Percentiles rank a stretch among this genome's conserved stretches.
Evolutionary conservation across 2,888 invertebrate genomes (phyloP).

Genomic region (Lydus trimaculatus): DNA sequence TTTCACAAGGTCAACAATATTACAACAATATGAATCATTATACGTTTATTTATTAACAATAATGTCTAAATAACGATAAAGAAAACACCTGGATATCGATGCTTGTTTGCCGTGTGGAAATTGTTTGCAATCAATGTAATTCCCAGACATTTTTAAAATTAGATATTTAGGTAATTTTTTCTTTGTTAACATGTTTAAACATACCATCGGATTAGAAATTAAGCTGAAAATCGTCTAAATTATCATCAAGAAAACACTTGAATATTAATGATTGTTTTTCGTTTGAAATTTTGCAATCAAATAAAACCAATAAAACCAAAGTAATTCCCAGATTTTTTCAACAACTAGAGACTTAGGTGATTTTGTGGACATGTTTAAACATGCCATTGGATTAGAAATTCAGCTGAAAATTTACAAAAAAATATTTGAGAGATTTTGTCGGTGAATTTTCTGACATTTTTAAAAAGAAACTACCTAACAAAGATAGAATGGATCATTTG

Average conservation of each 20-base stretch:
- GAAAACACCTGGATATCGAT: neutral
- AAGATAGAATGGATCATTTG: too few relatives aligned
- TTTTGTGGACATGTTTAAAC: too few relatives aligned
- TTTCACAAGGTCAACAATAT: neutral
- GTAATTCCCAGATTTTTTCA: neutral
- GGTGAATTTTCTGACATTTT: too few relatives aligned
- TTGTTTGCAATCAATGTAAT: neutral
- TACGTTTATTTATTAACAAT: conserved; percentile 2
- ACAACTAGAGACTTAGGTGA: too few relatives aligned
- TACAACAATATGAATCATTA: conserved; percentile 4
- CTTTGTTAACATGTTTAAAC: neutral
- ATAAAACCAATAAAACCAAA: neutral
- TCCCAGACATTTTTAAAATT: neutral
- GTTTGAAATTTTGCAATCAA: too few relatives aligned
- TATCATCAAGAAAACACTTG: too few relatives aligned
- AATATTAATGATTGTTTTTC: too few relatives aligned
- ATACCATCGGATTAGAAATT: neutral
- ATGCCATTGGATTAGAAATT: neutral
- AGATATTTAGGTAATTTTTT: neutral
- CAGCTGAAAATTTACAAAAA: too few relatives aligned
- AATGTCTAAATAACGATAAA: neutral
- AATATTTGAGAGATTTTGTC: too few relatives aligned
- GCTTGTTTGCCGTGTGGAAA: too few relatives aligned
- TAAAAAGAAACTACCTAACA: too few relatives aligned
- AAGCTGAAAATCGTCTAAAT: neutral